A percentile compares a stretch with the other conserved stretches of the same genome.
phyloP scores from a whole-genome alignment of 2,797 vertebrate species.

The Lithobates pipiens region DNA sequence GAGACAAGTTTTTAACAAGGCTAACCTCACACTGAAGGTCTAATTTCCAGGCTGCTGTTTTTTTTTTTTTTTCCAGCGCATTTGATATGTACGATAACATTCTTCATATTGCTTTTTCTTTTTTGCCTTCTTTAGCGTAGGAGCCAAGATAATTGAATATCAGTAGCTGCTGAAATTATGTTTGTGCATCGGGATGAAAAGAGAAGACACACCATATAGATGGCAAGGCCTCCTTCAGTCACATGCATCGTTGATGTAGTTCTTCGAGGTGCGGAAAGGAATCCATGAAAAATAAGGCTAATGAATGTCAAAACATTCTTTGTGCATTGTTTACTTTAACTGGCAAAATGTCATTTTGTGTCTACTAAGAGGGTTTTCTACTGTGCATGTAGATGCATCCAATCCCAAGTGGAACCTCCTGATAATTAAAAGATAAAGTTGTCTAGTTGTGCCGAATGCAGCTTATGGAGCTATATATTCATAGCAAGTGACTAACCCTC shows the following conservation, averaged over 20 bases:
- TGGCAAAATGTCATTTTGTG: slow-evolving; percentile 8
- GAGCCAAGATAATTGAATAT: slow-evolving; percentile 31
- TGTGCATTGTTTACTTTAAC: not conserved
- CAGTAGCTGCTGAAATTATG: slow-evolving; percentile 33
- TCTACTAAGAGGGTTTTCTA: not conserved
- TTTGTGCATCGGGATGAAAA: slow-evolving; percentile 1
- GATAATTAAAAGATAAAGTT: not conserved
- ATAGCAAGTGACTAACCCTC: not conserved
- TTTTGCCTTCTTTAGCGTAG: slow-evolving; percentile 9
- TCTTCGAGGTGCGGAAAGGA: not conserved
- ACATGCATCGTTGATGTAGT: not conserved
- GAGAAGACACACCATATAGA: not conserved
- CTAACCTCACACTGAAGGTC: slow-evolving; percentile 30
- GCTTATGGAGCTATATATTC: not conserved
- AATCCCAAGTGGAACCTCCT: not conserved
- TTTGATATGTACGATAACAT: slow-evolving; percentile 48
- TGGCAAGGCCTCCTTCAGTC: not conserved
- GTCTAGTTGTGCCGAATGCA: not conserved
- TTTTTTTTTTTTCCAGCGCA: not conserved
- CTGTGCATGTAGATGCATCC: not conserved
- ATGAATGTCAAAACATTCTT: slow-evolving; percentile 10
- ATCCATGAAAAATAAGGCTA: slow-evolving; percentile 3
- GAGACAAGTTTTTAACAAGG: slow-evolving; percentile 36
- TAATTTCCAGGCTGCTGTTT: slow-evolving; percentile 29
- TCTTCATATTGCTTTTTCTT: slow-evolving; percentile 33